Percentiles rank a stretch among this genome's conserved stretches.
Evolutionary conservation across 2,888 invertebrate genomes (phyloP).

Genomic region (Calameuta pallipes): DNA sequence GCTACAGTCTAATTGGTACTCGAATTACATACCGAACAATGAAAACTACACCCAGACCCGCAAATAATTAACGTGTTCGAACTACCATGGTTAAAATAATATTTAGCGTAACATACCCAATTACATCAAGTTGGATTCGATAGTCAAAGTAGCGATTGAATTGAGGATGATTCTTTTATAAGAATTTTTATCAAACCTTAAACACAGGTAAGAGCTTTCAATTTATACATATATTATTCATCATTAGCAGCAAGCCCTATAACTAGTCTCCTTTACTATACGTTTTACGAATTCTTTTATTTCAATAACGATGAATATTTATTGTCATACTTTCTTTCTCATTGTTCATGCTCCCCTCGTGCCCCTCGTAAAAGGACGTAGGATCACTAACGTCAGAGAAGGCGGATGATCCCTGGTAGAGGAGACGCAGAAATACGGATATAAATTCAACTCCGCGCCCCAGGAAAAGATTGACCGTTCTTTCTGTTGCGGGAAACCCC

Average conservation of each 20-base stretch:
- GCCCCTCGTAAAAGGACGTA: not conserved
- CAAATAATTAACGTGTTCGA: not conserved
- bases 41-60: not conserved
- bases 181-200: not conserved
- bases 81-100: not conserved
- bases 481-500: not conserved
- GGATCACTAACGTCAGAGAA: not conserved
- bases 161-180: not conserved
- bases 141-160: not conserved
- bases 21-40: not conserved
- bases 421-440: not conserved
- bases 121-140: not conserved
- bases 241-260: not conserved
- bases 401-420: not conserved
- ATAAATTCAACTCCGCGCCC: not conserved
- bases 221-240: not conserved
- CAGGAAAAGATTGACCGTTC: constrained; percentile 1
- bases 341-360: not conserved
- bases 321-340: not conserved
- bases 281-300: not conserved
- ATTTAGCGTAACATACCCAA: not conserved
- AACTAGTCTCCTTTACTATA: not conserved
- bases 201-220: not conserved
- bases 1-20: not conserved
- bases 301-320: not conserved